Evolutionary conservation across 2,113 vertebrate species (phyloP), one percentile per base, ranked within the genome.

Genomic region (Collichthys lucidus): DNA sequence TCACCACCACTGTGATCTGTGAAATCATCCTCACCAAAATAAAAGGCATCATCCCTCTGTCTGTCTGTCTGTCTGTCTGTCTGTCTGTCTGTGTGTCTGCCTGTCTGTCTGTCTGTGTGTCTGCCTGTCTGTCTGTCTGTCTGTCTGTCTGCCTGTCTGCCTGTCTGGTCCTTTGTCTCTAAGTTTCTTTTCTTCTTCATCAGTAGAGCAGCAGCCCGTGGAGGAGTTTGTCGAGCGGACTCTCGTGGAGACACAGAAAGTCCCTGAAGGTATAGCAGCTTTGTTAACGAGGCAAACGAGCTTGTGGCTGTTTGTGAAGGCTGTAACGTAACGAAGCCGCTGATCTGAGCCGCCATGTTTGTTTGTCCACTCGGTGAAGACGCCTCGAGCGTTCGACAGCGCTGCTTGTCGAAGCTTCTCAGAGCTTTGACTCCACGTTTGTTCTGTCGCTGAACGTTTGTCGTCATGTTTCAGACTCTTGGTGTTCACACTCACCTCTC

Each of bases 221-320:
- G 95, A 95, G 55, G 96, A 98, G 83, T 93, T 95, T 46, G 72
- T 96, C 42, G 94, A 95, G 89, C 92, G 94, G 92, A 93, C 68
- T 65, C 91, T 94, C 3, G 89, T 96, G 12, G 84, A 91, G 74
- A 94, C 71, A 92, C 94, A 95, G 88, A 93, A 74, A 50, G 14
- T 62, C 47, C 86, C 91, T n/a, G 40, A 82, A 94, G 93, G 95
- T 95, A 94, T 47, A 35, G 17, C n/a, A 29, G 59, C 24, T 77
- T 69, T 46, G 4, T 17, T 11, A 19, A 20, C 31, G 17, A 79
- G 26, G 57, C 67, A 77, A 63, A 70, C 5, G 10, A 24, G 73
- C 78, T 86, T 29, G n/a, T 87, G 78, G 66, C 79, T 87, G 77
- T 19, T 86, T 50, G 0, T 55, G 2, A 40, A 40, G 46, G 79